Percentiles rank a stretch among this genome's conserved stretches.
Conservation (phyloP, 1,140 invertebrate genomes). For the Hesperophylax magnus region DNA sequence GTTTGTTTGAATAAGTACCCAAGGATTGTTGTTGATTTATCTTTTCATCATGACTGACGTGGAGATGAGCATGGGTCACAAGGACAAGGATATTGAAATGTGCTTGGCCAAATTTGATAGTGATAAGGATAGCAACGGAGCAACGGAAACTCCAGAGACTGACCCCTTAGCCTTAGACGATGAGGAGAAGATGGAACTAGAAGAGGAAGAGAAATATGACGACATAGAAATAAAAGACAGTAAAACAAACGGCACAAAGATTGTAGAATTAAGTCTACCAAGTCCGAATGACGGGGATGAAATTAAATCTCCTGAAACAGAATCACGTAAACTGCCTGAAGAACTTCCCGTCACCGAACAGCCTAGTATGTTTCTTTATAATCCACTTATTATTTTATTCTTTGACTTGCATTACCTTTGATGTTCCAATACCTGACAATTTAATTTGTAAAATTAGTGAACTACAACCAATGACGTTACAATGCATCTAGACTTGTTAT, state of each 20-base stretch:
- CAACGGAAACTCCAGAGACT: constrained; percentile 6
- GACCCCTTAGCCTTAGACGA: constrained; percentile 39
- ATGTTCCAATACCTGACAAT: too few species aligned
- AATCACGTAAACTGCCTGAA: too few species aligned
- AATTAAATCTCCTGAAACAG: too few species aligned
- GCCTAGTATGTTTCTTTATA: too few species aligned
- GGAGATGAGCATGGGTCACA: constrained; percentile 26
- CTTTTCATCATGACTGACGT: constrained; percentile 43
- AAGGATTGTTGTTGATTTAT: background rate
- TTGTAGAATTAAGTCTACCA: background rate
- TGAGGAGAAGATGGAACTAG: constrained; percentile 29
- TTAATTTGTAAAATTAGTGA: too few species aligned
- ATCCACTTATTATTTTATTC: too few species aligned
- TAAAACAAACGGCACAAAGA: background rate
- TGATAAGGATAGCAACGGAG: constrained; percentile 27
- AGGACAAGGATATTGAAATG: constrained; percentile 22
- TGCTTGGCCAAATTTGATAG: constrained; percentile 18
- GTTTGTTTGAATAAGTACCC: background rate
- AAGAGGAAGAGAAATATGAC: background rate
- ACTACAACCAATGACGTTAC: too few species aligned
- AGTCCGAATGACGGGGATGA: background rate
- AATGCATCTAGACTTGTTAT: too few species aligned
- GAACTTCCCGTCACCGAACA: too few species aligned
- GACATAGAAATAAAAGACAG: constrained; percentile 8
- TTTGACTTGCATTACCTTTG: too few species aligned